These are phyloP conservation scores for Beroe ovata DNA, from an alignment of 37 sponge, comb jelly and placozoan genomes.

Conservation along the genomic window DNA sequence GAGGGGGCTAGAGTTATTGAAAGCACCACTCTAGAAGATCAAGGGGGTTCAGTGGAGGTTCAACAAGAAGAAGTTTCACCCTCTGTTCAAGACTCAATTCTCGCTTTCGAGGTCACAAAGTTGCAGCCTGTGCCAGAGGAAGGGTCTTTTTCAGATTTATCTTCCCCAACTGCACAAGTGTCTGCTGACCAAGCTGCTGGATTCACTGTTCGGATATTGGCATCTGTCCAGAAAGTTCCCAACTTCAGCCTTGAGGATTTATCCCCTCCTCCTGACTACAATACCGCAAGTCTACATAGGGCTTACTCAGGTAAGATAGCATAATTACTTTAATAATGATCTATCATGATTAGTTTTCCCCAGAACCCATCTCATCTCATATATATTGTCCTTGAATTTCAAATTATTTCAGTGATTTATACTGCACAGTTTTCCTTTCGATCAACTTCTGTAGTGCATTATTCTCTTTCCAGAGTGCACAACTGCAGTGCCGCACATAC, in stretches of 20 bases:
- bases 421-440: no score
- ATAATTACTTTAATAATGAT: no score
- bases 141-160: no score
- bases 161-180: no score
- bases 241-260: not conserved
- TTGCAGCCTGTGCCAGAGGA: no score
- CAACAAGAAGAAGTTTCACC: not conserved
- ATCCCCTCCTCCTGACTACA: not conserved
- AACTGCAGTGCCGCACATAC: not conserved
- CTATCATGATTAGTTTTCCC: no score
- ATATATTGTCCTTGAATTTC: not conserved
- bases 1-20: not conserved
- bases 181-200: not conserved
- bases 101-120: no score
- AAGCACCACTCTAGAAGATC: not conserved
- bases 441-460: no score
- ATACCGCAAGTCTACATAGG: no score
- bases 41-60: not conserved
- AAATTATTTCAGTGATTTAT: no score
- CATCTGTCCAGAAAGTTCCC: not conserved
- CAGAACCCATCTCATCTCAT: not conserved
- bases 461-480: not conserved
- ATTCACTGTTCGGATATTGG: not conserved
- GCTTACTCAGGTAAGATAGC: no score
- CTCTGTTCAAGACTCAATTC: not conserved